Evolutionary conservation across 2,797 vertebrate species (phyloP).

Genomic region (Phrynocephalus vlangalii): DNA sequence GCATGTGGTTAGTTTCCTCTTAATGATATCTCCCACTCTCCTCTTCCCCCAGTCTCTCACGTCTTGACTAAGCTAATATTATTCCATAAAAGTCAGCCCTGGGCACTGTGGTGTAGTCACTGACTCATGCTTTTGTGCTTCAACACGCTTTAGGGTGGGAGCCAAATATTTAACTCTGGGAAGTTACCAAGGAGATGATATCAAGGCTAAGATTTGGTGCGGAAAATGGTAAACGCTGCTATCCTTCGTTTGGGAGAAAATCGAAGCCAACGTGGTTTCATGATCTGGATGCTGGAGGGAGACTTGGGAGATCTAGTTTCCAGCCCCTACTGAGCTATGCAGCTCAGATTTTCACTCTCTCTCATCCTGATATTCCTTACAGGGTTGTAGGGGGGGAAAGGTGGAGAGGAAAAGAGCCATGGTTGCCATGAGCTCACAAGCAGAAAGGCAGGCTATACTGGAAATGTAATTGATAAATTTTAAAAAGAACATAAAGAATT

Average conservation of each 20-base stretch:
- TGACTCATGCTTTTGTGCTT: conserved; percentile 55
- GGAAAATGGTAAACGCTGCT: background rate
- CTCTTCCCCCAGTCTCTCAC: background rate
- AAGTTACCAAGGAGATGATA: conserved; percentile 54
- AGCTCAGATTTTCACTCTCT: background rate
- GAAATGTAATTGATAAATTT: background rate
- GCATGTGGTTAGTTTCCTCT: conserved; percentile 28
- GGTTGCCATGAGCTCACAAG: background rate
- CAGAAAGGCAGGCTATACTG: background rate
- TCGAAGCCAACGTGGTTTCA: background rate
- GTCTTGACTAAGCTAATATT: background rate
- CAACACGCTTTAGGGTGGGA: conserved; percentile 53
- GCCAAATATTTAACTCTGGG: conserved; percentile 51
- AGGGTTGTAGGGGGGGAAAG: background rate
- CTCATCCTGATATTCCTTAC: background rate
- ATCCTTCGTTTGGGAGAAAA: background rate
- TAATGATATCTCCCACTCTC: background rate
- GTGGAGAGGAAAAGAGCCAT: background rate
- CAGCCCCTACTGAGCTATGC: background rate
- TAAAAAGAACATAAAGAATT: background rate
- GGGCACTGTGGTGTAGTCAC: conserved; percentile 41
- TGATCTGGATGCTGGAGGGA: background rate
- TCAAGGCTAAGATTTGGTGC: background rate
- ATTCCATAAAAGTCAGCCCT: conserved; percentile 35
- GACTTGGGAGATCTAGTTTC: background rate